A percentile compares a stretch with the other conserved stretches of the same genome.
These are phyloP conservation scores for Leistus spinibarbis DNA, from an alignment of 2,888 invertebrate genomes.

Conservation along the genomic window DNA sequence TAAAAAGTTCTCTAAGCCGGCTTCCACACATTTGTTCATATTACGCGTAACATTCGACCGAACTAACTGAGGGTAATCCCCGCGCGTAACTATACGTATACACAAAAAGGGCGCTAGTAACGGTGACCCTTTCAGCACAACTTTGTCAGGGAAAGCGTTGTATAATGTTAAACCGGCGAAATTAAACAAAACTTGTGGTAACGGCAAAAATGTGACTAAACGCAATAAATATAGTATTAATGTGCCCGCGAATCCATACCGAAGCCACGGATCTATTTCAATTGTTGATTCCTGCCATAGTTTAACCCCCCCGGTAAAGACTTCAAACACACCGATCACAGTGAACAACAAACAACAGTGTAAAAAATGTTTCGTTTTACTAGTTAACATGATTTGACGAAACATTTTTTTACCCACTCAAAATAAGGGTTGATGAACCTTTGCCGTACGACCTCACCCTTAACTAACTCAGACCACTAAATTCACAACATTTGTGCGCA, in stretches of 20 bases:
- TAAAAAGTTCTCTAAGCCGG: slow-evolving; percentile 92
- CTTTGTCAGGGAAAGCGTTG: slow-evolving; percentile 94
- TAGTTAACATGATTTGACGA: slow-evolving; percentile 57
- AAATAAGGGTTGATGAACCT: slow-evolving; percentile 19
- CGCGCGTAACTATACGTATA: slow-evolving; percentile 91
- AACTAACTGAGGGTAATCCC: slow-evolving; percentile 91
- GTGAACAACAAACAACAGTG: slow-evolving; percentile 77
- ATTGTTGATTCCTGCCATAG: slow-evolving; percentile 59
- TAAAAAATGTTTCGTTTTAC: slow-evolving; percentile 77
- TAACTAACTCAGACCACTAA: not conserved
- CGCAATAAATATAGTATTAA: slow-evolving; percentile 77
- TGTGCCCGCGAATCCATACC: slow-evolving; percentile 79
- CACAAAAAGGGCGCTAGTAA: slow-evolving; percentile 92
- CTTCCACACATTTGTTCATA: slow-evolving; percentile 84
- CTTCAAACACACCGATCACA: slow-evolving; percentile 77
- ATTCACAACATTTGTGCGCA: not conserved
- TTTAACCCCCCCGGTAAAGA: slow-evolving; percentile 59
- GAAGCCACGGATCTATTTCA: slow-evolving; percentile 78
- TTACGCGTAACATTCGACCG: slow-evolving; percentile 85
- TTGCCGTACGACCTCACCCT: not conserved
- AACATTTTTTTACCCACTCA: slow-evolving; percentile 12
- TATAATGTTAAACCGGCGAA: slow-evolving; percentile 86
- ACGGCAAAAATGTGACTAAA: slow-evolving; percentile 80
- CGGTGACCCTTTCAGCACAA: slow-evolving; percentile 73
- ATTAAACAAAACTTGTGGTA: slow-evolving; percentile 89